These are phyloP conservation scores for Elanoides forficatus DNA, from an alignment of 2,113 vertebrate species.

Conservation along the genomic window DNA sequence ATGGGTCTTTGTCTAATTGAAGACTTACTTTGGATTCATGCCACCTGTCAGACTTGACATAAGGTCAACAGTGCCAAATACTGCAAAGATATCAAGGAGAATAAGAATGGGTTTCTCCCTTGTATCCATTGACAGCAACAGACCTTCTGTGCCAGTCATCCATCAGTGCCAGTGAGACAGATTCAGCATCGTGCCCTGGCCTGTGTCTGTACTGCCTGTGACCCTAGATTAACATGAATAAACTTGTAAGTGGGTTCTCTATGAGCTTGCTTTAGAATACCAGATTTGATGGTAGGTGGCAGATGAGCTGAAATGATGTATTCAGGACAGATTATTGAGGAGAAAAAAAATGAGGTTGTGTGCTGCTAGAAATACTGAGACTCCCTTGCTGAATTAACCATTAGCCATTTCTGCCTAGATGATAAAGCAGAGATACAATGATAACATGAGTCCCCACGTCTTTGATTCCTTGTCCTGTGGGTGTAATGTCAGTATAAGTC, in stretches of 20 bases:
- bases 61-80: slow-evolving; percentile 54
- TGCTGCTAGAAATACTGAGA: not conserved
- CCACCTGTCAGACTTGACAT: slow-evolving; percentile 67
- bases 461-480: not conserved
- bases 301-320: not conserved
- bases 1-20: slow-evolving; percentile 56
- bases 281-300: not conserved
- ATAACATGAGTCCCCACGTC: not conserved
- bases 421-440: not conserved
- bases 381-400: not conserved
- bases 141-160: slow-evolving; percentile 59
- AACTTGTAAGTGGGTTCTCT: slow-evolving; percentile 30
- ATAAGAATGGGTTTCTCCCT: slow-evolving; percentile 56
- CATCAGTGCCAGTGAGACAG: slow-evolving; percentile 51
- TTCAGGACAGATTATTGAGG: not conserved
- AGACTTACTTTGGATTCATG: slow-evolving; percentile 63
- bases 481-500: not conserved
- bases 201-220: slow-evolving; percentile 21
- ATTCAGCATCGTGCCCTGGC: slow-evolving; percentile 5
- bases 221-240: slow-evolving; percentile 50
- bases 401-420: not conserved
- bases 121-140: slow-evolving; percentile 54
- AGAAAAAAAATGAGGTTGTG: not conserved
- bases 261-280: slow-evolving; percentile 6
- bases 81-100: slow-evolving; percentile 56